Evolutionary conservation across 2,888 invertebrate species (phyloP).

Genomic region (Nebria brevicollis): DNA sequence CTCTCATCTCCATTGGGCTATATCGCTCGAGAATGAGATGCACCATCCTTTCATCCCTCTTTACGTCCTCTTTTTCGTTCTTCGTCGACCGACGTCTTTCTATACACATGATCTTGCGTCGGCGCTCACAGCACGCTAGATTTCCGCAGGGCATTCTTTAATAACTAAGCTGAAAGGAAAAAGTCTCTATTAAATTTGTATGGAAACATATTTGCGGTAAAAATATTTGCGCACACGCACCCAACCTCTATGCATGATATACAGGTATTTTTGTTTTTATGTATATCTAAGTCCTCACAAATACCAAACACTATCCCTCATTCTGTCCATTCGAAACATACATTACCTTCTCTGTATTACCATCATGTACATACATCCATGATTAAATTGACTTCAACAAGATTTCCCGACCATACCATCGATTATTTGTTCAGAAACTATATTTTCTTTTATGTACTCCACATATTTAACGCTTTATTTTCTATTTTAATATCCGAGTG

Average conservation of each 20-base stretch:
- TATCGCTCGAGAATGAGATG: slow-evolving; percentile 7
- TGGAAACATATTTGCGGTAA: slow-evolving; percentile 36
- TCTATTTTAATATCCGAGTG: too few relatives aligned
- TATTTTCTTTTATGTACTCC: too few relatives aligned
- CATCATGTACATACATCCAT: not conserved
- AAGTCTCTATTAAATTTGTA: slow-evolving; percentile 43
- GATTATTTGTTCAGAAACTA: too few relatives aligned
- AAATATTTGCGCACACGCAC: slow-evolving; percentile 10
- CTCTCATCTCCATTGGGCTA: not conserved
- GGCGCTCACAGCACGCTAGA: slow-evolving; percentile 25
- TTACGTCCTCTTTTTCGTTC: not conserved
- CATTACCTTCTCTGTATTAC: not conserved
- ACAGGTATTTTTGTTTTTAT: slow-evolving; percentile 31
- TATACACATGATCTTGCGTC: slow-evolving; percentile 9
- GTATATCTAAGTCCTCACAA: not conserved
- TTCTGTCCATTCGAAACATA: not conserved
- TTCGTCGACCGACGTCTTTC: not conserved
- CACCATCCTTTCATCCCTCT: not conserved
- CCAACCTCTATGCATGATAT: not conserved
- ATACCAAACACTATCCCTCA: not conserved
- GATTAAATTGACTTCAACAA: not conserved
- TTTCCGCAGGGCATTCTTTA: slow-evolving; percentile 44
- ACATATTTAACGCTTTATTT: too few relatives aligned
- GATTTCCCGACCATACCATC: too few relatives aligned
- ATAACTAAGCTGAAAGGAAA: slow-evolving; percentile 42